A percentile compares a stretch with the other conserved stretches of the same genome.
Evolutionary conservation across 2,797 vertebrate species (phyloP).

Genomic region (Leontopithecus rosalia): DNA sequence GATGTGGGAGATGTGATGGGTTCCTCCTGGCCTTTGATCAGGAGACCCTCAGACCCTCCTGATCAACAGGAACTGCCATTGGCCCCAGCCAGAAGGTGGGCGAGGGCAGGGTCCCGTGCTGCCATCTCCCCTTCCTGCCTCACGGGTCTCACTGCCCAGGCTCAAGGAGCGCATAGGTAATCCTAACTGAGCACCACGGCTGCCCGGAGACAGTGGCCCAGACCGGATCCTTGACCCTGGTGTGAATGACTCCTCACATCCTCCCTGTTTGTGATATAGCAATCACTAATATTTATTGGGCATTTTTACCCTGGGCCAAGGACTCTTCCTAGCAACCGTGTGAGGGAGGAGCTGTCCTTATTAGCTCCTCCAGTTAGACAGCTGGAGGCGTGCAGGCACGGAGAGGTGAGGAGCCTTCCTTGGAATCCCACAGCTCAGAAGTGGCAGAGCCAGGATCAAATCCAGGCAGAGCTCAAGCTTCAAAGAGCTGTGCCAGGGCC

Average conservation of each 20-base stretch:
- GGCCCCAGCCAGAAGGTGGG: background rate
- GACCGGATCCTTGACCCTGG: background rate
- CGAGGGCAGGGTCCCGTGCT: fast-evolving
- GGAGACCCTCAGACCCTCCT: background rate
- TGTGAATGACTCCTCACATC: background rate
- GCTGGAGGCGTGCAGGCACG: fast-evolving
- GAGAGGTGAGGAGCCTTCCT: background rate
- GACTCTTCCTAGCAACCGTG: background rate
- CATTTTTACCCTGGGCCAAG: background rate
- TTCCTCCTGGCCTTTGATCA: background rate
- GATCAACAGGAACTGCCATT: background rate
- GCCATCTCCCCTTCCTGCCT: background rate
- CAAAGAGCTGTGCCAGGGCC: background rate
- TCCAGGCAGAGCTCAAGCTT: background rate
- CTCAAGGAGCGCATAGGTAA: background rate
- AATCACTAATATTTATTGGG: background rate
- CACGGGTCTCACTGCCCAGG: fast-evolving
- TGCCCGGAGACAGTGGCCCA: no score
- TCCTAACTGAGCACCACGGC: background rate
- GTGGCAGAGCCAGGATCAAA: background rate
- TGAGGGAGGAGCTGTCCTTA: no score
- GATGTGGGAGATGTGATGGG: background rate
- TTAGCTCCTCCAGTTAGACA: background rate
- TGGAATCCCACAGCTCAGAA: background rate
- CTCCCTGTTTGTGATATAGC: background rate